Evolutionary conservation across 2,113 vertebrate genomes (phyloP).

Genomic region (Equus quagga): DNA sequence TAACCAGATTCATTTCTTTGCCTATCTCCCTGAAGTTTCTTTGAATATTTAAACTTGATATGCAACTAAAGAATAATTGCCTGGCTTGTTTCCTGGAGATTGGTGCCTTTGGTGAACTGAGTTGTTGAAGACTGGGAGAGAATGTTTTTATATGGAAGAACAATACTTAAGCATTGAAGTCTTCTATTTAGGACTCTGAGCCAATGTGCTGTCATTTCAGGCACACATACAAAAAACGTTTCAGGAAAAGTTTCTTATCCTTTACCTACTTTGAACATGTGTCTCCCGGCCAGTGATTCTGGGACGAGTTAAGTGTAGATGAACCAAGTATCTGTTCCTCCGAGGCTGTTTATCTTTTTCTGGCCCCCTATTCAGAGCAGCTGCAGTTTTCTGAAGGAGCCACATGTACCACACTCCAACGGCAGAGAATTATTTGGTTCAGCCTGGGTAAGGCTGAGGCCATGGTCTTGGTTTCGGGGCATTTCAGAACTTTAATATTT

Average conservation of each 20-base stretch:
- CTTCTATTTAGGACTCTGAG: not conserved
- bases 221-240: not conserved
- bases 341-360: slow-evolving; percentile 35
- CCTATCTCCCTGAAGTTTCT: slow-evolving; percentile 25
- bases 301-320: not conserved
- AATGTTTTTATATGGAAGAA: not conserved
- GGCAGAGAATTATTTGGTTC: slow-evolving; percentile 28
- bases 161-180: not conserved
- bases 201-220: not conserved
- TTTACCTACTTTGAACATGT: not conserved
- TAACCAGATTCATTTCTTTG: slow-evolving; percentile 58
- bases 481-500: slow-evolving; percentile 79
- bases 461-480: slow-evolving; percentile 35
- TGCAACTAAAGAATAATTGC: slow-evolving; percentile 55
- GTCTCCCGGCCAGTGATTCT: not conserved
- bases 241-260: slow-evolving; percentile 21
- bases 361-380: slow-evolving; percentile 10
- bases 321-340: slow-evolving; percentile 11
- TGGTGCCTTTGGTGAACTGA: not conserved
- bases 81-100: slow-evolving; percentile 21
- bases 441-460: not conserved
- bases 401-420: not conserved
- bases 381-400: not conserved
- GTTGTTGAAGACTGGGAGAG: not conserved
- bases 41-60: slow-evolving; percentile 44